Percentiles rank a stretch among this genome's conserved stretches.
These are phyloP conservation scores for Ellobium chinense DNA, from an alignment of 2,888 invertebrate genomes.

Conservation along the genomic window DNA sequence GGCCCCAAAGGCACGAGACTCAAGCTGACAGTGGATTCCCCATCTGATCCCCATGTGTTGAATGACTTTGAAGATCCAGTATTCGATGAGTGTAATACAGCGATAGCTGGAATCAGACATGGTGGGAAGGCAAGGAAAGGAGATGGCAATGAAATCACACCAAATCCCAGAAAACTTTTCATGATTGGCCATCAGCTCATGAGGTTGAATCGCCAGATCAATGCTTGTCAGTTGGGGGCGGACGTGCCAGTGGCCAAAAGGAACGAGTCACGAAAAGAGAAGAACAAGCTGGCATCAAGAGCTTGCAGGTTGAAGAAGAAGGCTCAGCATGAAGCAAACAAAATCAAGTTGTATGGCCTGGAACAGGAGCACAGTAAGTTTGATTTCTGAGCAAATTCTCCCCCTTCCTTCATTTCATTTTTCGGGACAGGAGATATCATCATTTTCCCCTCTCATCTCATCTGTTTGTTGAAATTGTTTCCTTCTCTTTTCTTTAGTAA, in stretches of 20 bases:
- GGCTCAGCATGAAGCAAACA: constrained; percentile 99
- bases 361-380: constrained; percentile 95
- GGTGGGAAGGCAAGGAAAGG: constrained; percentile 90
- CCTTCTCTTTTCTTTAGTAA: too few relatives aligned
- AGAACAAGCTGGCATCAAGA: constrained; percentile 97
- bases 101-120: constrained; percentile 65
- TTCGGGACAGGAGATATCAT: too few relatives aligned
- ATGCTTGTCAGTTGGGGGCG: constrained; percentile 46
- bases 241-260: constrained; percentile 81
- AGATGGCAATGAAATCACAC: constrained; percentile 97
- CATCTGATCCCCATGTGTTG: constrained; percentile 93
- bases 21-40: constrained; percentile 81
- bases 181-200: constrained; percentile 95
- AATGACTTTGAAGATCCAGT: constrained; percentile 96
- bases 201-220: constrained; percentile 93
- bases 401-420: too few relatives aligned
- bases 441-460: too few relatives aligned
- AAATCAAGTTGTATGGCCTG: constrained; percentile 95
- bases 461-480: too few relatives aligned
- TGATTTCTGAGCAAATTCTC: background rate
- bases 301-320: constrained; percentile 98
- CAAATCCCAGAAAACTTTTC: constrained; percentile 94
- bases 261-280: constrained; percentile 87
- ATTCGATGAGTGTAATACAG: constrained; percentile 86
- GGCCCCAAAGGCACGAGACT: constrained; percentile 95